A percentile compares a stretch with the other conserved stretches of the same genome.
Evolutionary conservation across 1,140 invertebrate species (phyloP).

Genomic region (Armadillidium nasatum): DNA sequence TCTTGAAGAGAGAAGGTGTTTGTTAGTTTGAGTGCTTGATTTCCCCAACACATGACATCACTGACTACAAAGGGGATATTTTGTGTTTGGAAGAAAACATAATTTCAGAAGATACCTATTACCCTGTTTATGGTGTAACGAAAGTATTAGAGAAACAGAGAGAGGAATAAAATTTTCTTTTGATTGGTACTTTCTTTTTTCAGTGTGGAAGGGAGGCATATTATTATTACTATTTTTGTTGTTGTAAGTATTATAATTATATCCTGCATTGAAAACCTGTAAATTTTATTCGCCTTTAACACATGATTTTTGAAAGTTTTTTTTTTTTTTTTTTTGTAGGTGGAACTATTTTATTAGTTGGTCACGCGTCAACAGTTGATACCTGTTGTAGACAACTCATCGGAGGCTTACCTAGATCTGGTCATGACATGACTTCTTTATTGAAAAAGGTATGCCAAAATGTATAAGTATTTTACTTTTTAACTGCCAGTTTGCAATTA

Average conservation of each 20-base stretch:
- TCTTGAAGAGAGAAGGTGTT: no score
- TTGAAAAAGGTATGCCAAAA: slow-evolving; percentile 50
- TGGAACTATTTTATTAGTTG: slow-evolving; percentile 74
- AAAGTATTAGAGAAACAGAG: no score
- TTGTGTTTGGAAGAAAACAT: no score
- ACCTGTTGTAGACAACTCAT: slow-evolving; percentile 70
- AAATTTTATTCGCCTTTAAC: not conserved
- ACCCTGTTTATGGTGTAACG: no score
- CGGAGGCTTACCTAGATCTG: slow-evolving; percentile 59
- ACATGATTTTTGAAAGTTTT: not conserved
- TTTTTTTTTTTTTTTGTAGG: slow-evolving; percentile 45
- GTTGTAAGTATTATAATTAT: not conserved
- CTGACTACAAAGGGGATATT: no score
- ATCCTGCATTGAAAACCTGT: not conserved
- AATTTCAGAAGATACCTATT: no score
- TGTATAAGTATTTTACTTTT: not conserved
- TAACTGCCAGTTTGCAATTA: not conserved
- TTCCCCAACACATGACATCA: no score
- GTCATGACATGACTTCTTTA: slow-evolving; percentile 63
- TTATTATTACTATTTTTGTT: no score
- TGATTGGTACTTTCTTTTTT: no score
- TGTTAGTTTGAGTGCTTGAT: no score
- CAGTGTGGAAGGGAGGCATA: no score
- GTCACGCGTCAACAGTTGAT: slow-evolving; percentile 80
- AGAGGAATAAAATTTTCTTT: no score